Conservation (phyloP, 2,888 invertebrate genomes). For the Lapara coniferarum region DNA sequence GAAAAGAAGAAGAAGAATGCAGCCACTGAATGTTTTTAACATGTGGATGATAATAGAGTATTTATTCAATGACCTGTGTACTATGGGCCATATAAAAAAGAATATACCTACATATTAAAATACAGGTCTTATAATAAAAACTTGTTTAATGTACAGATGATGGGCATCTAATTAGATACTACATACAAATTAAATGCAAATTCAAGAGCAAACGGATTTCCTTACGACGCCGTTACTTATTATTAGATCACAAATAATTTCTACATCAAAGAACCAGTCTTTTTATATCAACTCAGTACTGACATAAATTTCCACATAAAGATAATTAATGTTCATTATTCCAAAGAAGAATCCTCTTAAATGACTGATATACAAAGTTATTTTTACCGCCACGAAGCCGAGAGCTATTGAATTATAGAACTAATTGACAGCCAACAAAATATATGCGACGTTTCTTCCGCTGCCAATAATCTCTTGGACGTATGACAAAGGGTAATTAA, state of each 20-base stretch:
- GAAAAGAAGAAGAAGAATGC: no score
- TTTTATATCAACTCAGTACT: conserved; percentile 10
- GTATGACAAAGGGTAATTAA: conserved; percentile 60
- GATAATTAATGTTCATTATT: conserved; percentile 13
- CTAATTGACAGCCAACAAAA: conserved; percentile 7
- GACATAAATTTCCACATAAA: conserved; percentile 11
- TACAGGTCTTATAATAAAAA: neutral
- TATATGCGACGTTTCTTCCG: conserved; percentile 12
- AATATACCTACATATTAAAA: neutral
- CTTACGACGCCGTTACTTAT: conserved; percentile 7
- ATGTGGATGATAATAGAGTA: no score
- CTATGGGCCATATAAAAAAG: neutral
- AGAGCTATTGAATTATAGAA: conserved; percentile 8
- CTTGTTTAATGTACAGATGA: neutral
- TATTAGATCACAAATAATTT: conserved; percentile 13
- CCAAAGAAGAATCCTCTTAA: conserved; percentile 1
- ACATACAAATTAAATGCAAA: conserved; percentile 6
- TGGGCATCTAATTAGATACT: conserved; percentile 6
- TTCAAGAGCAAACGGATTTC: conserved; percentile 17
- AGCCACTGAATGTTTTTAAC: no score
- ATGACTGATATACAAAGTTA: conserved; percentile 7
- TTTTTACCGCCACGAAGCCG: neutral
- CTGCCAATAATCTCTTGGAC: conserved; percentile 1
- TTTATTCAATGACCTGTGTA: no score
- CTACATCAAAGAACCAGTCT: neutral